Base-by-base conservation (phyloP, 2,797 vertebrate genomes). In the Intellagama lesueurii region DNA sequence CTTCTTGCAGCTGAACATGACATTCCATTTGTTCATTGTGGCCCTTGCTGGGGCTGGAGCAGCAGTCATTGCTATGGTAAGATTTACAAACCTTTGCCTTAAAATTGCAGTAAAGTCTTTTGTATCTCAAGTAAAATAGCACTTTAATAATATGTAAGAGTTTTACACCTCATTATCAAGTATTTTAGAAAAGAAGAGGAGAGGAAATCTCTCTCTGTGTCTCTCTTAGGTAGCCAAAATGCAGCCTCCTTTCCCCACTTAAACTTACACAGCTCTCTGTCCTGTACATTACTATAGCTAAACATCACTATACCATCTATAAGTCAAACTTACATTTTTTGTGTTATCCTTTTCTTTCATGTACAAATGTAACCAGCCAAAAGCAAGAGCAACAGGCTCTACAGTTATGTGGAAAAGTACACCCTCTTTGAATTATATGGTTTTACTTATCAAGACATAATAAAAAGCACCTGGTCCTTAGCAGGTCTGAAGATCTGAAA, bases 11-110 rank as follows among this genome's bases (percentile, higher is more conserved):
- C 97, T 99, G 95, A 98, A 99, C 93, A 99, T 99, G 99, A 99
- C 99, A 6, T 99, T 99, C 96, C 99, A 99, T 97, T 98, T 99
- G 96, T 99, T 99, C 95, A 99, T 99, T 83, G 99, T 99, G 91
- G 99, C 99, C 16, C 98, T 99, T 88, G 99, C 99, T 83, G 99
- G 99, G 93, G 99, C 99, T 73, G 99, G 99, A 96, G 99, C 99
- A 49, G 99, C 98, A 11, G 98, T 99, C 64, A 99, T 99, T 90
- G 99, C 99, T 6, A 99, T 99, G 99, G 99, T 99, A 97, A 98
- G 98, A 64, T 83, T 49, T 49, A 17, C 3, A 17, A 73, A 4
- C 2, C 32, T 32, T 60, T 78, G 7, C 26, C 44, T 70, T 1
- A 64, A 11, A 19, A 77, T 75, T 81, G 0, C 0, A 0, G 47